Evolutionary conservation across 2,888 invertebrate genomes (phyloP).

Genomic region (Phaonia tiefii): DNA sequence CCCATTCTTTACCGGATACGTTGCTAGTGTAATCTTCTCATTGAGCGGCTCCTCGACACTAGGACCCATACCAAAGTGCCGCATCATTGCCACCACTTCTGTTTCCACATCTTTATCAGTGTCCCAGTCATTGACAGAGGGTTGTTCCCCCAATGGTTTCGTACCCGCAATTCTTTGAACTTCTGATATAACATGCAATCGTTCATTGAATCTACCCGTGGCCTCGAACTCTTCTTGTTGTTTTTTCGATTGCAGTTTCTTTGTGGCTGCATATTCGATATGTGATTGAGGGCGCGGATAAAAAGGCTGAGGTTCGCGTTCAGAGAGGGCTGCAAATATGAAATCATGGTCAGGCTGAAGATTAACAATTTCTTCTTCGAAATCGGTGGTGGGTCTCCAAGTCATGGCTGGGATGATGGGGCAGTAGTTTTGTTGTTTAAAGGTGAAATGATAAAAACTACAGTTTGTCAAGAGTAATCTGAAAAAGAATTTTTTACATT

Average conservation of each 20-base stretch:
- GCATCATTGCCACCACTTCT: slow-evolving; percentile 76
- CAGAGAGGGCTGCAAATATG: slow-evolving; percentile 68
- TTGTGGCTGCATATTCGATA: slow-evolving; percentile 68
- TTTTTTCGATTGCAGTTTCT: slow-evolving; percentile 55
- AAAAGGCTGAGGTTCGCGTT: slow-evolving; percentile 41
- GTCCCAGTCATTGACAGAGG: slow-evolving; percentile 74
- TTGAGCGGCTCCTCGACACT: slow-evolving; percentile 69
- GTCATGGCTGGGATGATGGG: slow-evolving; percentile 67
- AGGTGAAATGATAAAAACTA: background rate
- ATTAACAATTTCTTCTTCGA: slow-evolving; percentile 76
- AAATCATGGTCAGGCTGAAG: slow-evolving; percentile 75
- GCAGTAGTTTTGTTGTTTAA: background rate
- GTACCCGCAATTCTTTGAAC: slow-evolving; percentile 74
- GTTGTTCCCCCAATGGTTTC: slow-evolving; percentile 74
- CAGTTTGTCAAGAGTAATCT: background rate
- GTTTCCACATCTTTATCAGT: slow-evolving; percentile 71
- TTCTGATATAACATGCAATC: slow-evolving; percentile 73
- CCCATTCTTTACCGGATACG: slow-evolving; percentile 66
- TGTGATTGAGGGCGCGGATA: slow-evolving; percentile 70
- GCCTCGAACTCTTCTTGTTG: slow-evolving; percentile 58
- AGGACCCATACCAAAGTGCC: slow-evolving; percentile 73
- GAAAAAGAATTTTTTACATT: background rate
- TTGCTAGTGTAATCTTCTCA: slow-evolving; percentile 68
- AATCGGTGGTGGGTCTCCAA: slow-evolving; percentile 74
- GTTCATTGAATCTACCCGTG: slow-evolving; percentile 49